phyloP scores from a whole-genome alignment of 2,113 vertebrate genomes.

The Carassius carassius region DNA sequence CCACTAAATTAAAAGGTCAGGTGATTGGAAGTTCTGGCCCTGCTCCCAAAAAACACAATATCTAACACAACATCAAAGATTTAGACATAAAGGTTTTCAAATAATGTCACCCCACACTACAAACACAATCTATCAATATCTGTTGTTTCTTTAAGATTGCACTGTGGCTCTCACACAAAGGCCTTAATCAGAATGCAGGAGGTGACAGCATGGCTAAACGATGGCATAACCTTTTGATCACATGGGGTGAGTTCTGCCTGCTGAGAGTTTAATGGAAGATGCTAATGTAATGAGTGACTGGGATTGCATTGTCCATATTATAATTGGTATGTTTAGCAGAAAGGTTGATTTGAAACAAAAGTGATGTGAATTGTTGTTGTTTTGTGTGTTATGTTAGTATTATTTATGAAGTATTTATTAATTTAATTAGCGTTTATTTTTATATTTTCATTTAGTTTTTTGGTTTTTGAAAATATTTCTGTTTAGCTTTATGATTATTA shows the following conservation, averaged over 20 bases:
- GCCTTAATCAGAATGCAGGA: neutral
- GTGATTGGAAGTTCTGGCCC: neutral
- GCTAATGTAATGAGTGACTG: neutral
- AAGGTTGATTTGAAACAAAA: neutral
- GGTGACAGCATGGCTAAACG: neutral
- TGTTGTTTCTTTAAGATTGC: neutral
- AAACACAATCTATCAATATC: neutral
- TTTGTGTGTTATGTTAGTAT: neutral
- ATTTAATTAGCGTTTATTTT: neutral
- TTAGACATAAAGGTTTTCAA: neutral
- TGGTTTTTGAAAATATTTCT: too few species aligned
- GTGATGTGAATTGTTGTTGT: neutral
- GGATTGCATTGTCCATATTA: neutral
- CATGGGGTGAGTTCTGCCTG: neutral
- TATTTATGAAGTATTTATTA: neutral
- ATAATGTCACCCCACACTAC: neutral
- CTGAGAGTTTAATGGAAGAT: neutral
- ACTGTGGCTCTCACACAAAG: neutral
- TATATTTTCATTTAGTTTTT: neutral
- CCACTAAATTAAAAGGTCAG: neutral
- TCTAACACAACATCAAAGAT: neutral
- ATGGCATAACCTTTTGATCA: neutral
- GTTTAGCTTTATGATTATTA: too few species aligned
- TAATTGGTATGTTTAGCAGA: neutral
- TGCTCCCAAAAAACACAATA: neutral